Evolutionary conservation across 2,888 invertebrate species (phyloP).

Genomic region (Nomada hirtipes): DNA sequence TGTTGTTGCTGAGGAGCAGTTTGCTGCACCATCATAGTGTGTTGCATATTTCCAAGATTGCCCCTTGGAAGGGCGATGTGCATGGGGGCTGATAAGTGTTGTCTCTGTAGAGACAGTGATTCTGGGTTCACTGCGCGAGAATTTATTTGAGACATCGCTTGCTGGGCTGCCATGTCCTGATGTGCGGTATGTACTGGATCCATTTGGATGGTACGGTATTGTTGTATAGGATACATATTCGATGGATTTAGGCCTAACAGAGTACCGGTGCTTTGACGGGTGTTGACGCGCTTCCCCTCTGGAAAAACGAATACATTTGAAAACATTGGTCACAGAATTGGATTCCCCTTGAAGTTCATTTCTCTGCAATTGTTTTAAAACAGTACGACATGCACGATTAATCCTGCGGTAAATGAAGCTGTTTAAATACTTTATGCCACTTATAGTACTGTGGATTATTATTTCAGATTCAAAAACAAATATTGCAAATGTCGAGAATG

Average conservation of each 20-base stretch:
- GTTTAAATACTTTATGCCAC: too few species aligned
- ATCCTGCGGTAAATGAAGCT: too few species aligned
- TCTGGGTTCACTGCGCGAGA: not conserved
- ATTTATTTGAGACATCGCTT: not conserved
- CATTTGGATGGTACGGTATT: not conserved
- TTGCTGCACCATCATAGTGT: not conserved
- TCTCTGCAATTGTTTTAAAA: too few species aligned
- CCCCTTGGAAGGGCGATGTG: accelerated
- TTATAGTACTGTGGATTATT: too few species aligned
- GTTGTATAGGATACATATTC: constrained; percentile 35
- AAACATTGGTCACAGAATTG: not conserved
- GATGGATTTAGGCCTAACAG: constrained; percentile 50
- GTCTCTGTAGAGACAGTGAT: not conserved
- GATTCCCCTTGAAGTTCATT: too few species aligned
- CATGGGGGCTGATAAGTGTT: not conserved
- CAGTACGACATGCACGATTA: too few species aligned
- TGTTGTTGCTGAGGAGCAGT: not conserved
- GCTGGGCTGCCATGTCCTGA: not conserved
- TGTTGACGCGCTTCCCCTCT: constrained; percentile 50
- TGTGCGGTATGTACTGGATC: not conserved
- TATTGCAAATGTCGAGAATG: too few species aligned
- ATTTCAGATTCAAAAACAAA: too few species aligned
- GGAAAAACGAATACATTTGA: not conserved
- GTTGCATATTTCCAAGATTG: not conserved
- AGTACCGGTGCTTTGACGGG: constrained; percentile 26